Evolutionary conservation across 30 jellyfish, hydroid and myxozoan genomes (phyloP).

Genomic region (Chrysaora quinquecirrha): DNA sequence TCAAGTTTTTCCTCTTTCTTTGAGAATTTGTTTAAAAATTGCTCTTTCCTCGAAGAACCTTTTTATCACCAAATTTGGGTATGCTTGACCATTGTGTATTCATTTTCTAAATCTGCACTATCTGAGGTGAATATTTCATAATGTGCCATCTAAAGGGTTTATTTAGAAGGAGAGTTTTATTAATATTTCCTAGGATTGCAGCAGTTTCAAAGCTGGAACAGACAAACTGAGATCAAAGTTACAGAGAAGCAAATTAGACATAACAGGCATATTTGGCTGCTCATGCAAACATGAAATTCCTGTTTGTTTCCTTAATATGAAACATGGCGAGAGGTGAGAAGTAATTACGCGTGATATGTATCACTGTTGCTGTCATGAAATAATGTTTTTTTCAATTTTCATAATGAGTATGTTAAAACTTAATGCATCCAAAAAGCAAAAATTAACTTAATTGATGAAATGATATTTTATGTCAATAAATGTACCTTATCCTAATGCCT

Average conservation of each 20-base stretch:
- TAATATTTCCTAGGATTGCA: neutral
- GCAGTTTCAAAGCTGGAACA: slow-evolving; percentile 19
- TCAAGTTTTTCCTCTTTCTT: neutral
- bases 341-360: neutral
- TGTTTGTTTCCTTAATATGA: slow-evolving; percentile 18
- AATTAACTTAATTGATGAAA: neutral
- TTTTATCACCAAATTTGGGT: neutral
- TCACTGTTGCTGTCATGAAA: neutral
- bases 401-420: neutral
- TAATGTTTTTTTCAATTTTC: neutral
- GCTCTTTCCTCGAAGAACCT: neutral
- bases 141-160: slow-evolving; percentile 8
- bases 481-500: neutral
- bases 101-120: neutral
- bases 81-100: neutral
- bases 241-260: slow-evolving; percentile 1
- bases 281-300: slow-evolving; percentile 33
- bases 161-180: neutral
- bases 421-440: neutral
- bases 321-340: slow-evolving; percentile 34
- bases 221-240: slow-evolving; percentile 7
- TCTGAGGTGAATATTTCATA: slow-evolving; percentile 12
- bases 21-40: neutral
- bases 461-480: neutral
- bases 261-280: slow-evolving; percentile 25